These are phyloP conservation scores for Synanthedon tipuliformis DNA, from an alignment of 2,888 invertebrate species.

Conservation along the genomic window DNA sequence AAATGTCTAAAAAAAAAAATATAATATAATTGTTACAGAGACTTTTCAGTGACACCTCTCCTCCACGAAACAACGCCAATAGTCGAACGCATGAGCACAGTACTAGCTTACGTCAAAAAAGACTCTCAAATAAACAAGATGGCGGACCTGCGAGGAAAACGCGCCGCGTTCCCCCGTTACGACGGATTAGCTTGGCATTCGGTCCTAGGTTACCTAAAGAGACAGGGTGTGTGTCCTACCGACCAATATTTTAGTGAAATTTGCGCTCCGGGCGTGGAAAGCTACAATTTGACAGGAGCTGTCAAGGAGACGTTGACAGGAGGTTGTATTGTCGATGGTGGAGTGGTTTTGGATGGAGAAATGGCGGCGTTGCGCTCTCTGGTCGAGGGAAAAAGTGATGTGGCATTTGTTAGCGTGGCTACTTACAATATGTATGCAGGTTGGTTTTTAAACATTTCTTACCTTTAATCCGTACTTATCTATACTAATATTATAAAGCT, in stretches of 20 bases:
- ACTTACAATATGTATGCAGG: conserved; percentile 73
- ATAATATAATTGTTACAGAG: conserved; percentile 50
- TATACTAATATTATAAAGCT: too few relatives aligned
- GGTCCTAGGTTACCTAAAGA: conserved; percentile 50
- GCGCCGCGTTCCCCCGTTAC: conserved; percentile 84
- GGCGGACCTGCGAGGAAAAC: conserved; percentile 75
- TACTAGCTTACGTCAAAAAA: conserved; percentile 76
- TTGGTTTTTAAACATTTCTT: conserved; percentile 12
- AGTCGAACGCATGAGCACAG: conserved; percentile 69
- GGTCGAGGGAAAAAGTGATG: conserved; percentile 76
- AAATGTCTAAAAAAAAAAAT: too few relatives aligned
- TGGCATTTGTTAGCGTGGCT: conserved; percentile 79
- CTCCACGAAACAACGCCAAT: conserved; percentile 73
- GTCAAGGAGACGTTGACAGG: conserved; percentile 23
- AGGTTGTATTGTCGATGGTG: conserved; percentile 37
- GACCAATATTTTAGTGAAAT: conserved; percentile 74
- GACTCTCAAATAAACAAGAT: conserved; percentile 69
- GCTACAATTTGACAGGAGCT: conserved; percentile 14
- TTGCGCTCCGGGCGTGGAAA: conserved; percentile 67
- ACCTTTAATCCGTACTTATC: too few relatives aligned
- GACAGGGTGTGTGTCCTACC: conserved; percentile 47
- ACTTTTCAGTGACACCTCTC: conserved; percentile 66
- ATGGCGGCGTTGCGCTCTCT: conserved; percentile 76
- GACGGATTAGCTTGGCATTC: conserved; percentile 79
- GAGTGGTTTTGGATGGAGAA: conserved; percentile 60